These are phyloP conservation scores for Oncorhynchus keta DNA, from an alignment of 2,113 vertebrate genomes.

Conservation along the genomic window DNA sequence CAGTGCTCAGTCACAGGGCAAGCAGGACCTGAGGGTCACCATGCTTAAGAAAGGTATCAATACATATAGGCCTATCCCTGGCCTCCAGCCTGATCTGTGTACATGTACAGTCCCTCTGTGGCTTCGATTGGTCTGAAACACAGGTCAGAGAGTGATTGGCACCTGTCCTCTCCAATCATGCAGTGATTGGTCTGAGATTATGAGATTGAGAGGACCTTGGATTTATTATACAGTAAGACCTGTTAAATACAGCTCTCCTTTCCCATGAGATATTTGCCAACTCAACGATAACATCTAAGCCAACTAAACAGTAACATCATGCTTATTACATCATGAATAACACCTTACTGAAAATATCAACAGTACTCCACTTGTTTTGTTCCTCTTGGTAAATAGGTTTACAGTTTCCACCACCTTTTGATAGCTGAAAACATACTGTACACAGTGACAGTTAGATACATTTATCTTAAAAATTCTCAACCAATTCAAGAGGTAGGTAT, in stretches of 20 bases:
- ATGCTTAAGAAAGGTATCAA: slow-evolving; percentile 95
- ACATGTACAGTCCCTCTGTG: neutral
- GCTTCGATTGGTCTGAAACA: neutral
- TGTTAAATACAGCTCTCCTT: neutral
- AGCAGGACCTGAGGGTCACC: slow-evolving; percentile 88
- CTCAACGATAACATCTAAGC: neutral
- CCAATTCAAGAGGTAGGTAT: too few relatives aligned
- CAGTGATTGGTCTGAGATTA: neutral
- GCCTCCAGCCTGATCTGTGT: neutral
- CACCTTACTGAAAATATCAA: neutral
- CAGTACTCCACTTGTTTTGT: neutral
- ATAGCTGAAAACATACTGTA: too few relatives aligned
- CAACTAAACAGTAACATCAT: neutral
- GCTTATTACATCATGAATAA: slow-evolving; percentile 8
- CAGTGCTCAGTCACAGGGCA: slow-evolving; percentile 79
- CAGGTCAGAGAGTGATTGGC: neutral
- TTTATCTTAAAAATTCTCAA: too few relatives aligned
- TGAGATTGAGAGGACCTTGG: neutral
- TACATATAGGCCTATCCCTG: neutral
- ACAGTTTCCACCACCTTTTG: too few relatives aligned
- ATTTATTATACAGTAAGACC: neutral
- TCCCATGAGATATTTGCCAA: neutral
- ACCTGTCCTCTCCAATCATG: neutral
- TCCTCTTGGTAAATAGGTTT: neutral
- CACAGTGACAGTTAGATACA: too few relatives aligned